Conservation (phyloP, 2,888 invertebrate genomes). For the Cephus nigrinus region DNA sequence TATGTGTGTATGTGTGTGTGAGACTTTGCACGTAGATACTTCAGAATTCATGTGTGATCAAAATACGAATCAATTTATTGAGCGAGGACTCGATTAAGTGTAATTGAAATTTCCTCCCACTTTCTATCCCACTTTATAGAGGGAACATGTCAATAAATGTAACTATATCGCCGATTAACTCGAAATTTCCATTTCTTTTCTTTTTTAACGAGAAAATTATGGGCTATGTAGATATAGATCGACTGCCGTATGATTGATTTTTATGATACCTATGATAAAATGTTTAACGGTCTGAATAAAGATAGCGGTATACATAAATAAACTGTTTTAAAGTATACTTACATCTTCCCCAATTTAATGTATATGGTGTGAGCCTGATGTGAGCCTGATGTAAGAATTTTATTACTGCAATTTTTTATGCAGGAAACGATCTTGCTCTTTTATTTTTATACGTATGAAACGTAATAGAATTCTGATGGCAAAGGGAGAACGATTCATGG, state of each 20-base stretch:
- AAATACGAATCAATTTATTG: neutral
- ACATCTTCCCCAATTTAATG: neutral
- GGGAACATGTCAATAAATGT: neutral
- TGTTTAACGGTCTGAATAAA: slow-evolving; percentile 6
- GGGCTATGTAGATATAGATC: neutral
- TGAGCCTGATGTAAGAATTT: neutral
- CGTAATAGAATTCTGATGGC: neutral
- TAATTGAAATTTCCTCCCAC: neutral
- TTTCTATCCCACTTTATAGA: neutral
- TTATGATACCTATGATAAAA: slow-evolving; percentile 5
- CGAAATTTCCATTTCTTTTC: neutral
- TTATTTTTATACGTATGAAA: neutral
- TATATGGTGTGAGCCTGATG: neutral
- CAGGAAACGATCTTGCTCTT: neutral
- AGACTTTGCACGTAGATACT: neutral
- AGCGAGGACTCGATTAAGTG: neutral
- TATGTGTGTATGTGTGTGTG: slow-evolving; percentile 1
- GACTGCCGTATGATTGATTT: slow-evolving; percentile 1
- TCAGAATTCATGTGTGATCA: neutral
- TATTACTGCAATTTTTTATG: neutral
- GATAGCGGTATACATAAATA: neutral
- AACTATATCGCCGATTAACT: neutral
- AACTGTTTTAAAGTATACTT: neutral
- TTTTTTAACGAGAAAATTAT: neutral
- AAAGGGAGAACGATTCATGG: neutral